Percentiles rank a stretch among this genome's conserved stretches.
Evolutionary conservation across 2,797 vertebrate genomes (phyloP).

Genomic region (Melanotaenia trifasciata): DNA sequence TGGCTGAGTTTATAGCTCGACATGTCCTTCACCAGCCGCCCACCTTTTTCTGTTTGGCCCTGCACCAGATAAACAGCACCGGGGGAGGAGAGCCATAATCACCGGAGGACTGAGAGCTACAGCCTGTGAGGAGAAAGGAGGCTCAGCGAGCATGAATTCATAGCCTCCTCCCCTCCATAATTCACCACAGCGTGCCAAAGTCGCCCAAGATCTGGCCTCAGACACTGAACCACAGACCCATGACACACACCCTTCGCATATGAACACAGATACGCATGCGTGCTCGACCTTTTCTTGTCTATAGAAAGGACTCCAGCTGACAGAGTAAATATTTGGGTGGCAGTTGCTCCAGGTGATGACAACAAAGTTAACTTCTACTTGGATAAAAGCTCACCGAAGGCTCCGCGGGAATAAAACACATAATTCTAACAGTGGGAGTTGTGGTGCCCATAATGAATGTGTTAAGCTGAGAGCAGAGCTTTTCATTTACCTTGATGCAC

Average conservation of each 20-base stretch:
- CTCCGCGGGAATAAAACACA: conserved; percentile 60
- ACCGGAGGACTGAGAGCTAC: conserved; percentile 32
- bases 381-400: conserved; percentile 23
- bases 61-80: conserved; percentile 69
- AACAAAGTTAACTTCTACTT: conserved; percentile 26
- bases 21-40: conserved; percentile 45
- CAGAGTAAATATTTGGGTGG: conserved; percentile 62
- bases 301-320: conserved; percentile 27
- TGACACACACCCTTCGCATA: conserved; percentile 35
- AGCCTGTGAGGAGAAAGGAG: conserved; percentile 44
- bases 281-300: background rate
- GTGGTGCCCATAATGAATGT: conserved; percentile 60
- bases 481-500: conserved; percentile 63
- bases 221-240: conserved; percentile 27
- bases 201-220: conserved; percentile 21
- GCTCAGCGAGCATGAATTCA: conserved; percentile 53
- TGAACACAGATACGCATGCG: conserved; percentile 51
- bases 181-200: conserved; percentile 53
- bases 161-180: conserved; percentile 65
- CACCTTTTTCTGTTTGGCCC: conserved; percentile 58
- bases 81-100: conserved; percentile 64
- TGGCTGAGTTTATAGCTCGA: conserved; percentile 25
- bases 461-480: conserved; percentile 36
- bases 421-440: conserved; percentile 51
- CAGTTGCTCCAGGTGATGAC: conserved; percentile 37